phyloP scores from a whole-genome alignment of 1,140 invertebrate genomes.

The Achroia grisella region DNA sequence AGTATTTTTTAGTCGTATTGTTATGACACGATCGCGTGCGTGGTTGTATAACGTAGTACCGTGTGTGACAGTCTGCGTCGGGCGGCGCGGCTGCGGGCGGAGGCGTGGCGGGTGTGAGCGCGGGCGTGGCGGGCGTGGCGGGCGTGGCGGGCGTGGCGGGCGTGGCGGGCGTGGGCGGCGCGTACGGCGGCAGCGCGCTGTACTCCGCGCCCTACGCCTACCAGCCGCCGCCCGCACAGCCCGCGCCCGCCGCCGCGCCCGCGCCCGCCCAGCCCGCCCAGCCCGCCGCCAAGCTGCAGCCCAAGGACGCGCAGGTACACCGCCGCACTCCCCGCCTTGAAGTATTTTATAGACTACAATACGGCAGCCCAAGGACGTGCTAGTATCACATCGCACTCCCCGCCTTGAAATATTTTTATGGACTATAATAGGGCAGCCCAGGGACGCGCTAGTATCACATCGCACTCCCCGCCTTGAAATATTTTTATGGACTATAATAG shows the following conservation, averaged over 20 bases:
- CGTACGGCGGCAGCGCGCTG: slow-evolving; percentile 47
- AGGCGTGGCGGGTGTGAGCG: not conserved
- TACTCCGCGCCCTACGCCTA: slow-evolving; percentile 45
- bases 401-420: too few relatives aligned
- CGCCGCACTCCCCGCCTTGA: not conserved
- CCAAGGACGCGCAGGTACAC: slow-evolving; percentile 43
- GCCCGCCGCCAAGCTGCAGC: not conserved
- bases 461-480: too few relatives aligned
- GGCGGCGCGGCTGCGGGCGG: not conserved
- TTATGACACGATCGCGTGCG: not conserved
- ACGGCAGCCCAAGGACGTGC: too few relatives aligned
- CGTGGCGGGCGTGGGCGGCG: slow-evolving; percentile 57
- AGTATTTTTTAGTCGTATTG: too few relatives aligned
- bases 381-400: too few relatives aligned
- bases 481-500: too few relatives aligned
- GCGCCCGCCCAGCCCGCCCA: slow-evolving; percentile 11
- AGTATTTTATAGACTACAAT: too few relatives aligned
- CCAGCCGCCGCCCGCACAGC: slow-evolving; percentile 35
- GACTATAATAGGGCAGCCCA: too few relatives aligned
- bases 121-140: not conserved
- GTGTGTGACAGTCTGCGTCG: too few relatives aligned
- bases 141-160: slow-evolving; percentile 52
- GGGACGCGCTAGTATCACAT: too few relatives aligned
- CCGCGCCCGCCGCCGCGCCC: slow-evolving; percentile 43
- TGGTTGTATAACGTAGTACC: too few relatives aligned